These are phyloP conservation scores for Penaeus chinensis DNA, from an alignment of 1,140 invertebrate species.

Conservation along the genomic window DNA sequence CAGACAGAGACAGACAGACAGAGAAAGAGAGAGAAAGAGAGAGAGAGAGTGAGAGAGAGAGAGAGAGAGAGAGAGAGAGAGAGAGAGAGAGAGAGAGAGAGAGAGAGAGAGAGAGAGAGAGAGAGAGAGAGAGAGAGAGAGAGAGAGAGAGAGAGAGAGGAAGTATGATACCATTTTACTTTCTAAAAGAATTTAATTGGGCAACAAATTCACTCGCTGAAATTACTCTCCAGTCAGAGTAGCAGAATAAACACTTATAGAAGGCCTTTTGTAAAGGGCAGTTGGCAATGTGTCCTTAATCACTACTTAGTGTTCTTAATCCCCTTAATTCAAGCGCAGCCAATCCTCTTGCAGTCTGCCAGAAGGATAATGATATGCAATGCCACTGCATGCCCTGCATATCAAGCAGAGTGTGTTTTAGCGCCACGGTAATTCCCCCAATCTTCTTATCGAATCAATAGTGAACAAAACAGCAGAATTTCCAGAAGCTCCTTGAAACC, in stretches of 20 bases:
- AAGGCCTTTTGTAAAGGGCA: not conserved
- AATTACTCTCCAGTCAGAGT: too few species aligned
- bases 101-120: not conserved
- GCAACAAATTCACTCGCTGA: too few species aligned
- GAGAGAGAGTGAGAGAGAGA: too few species aligned
- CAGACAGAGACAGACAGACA: constrained; percentile 12
- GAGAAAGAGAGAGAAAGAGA: not conserved
- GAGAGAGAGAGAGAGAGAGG: constrained; percentile 15
- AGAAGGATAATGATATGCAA: too few species aligned
- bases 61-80: too few species aligned
- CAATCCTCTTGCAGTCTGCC: too few species aligned
- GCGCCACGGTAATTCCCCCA: not conserved
- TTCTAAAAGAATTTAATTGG: too few species aligned
- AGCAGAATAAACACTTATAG: too few species aligned
- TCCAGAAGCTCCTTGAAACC: not conserved
- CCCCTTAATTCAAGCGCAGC: not conserved
- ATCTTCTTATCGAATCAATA: constrained; percentile 22
- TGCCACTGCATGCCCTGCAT: not conserved
- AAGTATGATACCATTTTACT: not conserved
- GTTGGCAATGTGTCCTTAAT: not conserved
- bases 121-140: not conserved
- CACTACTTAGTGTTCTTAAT: not conserved
- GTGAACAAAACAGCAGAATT: constrained; percentile 18
- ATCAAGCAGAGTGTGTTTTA: not conserved
- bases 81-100: too few species aligned